phyloP scores from a whole-genome alignment of 2,113 vertebrate genomes.

The Lanius ludovicianus region DNA sequence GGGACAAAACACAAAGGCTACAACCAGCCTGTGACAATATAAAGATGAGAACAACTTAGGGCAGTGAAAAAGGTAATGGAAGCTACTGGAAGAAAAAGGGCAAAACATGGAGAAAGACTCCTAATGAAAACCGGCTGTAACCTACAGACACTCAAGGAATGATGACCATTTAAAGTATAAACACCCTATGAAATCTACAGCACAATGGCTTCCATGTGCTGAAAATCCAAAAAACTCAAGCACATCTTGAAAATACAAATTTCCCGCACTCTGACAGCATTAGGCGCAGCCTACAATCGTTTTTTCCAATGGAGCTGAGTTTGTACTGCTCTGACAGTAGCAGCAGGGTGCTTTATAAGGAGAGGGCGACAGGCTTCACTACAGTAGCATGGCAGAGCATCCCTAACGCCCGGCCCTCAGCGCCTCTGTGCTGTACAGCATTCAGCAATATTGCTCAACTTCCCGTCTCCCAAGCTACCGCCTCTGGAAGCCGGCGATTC shows the following conservation, averaged over 20 bases:
- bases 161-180: not conserved
- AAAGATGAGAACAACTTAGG: not conserved
- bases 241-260: not conserved
- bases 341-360: not conserved
- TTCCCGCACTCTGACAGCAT: not conserved
- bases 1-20: not conserved
- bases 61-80: not conserved
- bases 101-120: not conserved
- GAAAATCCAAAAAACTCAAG: not conserved
- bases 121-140: not conserved
- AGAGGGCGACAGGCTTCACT: not conserved
- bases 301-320: not conserved
- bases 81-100: not conserved
- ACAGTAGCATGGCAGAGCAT: constrained; percentile 5
- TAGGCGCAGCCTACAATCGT: not conserved
- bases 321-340: not conserved
- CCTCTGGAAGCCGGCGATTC: not conserved
- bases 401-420: not conserved
- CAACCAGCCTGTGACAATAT: not conserved
- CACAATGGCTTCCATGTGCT: not conserved
- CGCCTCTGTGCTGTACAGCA: not conserved
- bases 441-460: not conserved
- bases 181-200: not conserved
- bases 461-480: not conserved
- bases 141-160: not conserved